These are phyloP conservation scores for Alsophila aescularia DNA, from an alignment of 2,888 invertebrate species.

Conservation along the genomic window DNA sequence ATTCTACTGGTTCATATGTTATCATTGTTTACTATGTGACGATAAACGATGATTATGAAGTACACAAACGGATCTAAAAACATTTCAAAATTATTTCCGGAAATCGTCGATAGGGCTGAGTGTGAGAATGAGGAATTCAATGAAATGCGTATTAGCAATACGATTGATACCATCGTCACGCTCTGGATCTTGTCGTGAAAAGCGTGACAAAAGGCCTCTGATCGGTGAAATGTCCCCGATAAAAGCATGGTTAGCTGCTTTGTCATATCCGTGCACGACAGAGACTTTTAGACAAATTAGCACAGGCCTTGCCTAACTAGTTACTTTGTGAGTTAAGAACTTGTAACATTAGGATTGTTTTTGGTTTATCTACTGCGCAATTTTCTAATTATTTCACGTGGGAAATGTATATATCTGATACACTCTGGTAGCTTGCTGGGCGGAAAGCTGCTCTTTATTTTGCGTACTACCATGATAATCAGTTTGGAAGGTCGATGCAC, in stretches of 20 bases:
- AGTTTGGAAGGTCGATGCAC: no score
- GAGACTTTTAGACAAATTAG: neutral
- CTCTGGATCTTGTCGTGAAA: constrained; percentile 72
- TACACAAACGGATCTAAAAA: constrained; percentile 10
- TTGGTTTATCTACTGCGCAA: no score
- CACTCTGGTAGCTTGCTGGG: neutral
- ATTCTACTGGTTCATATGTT: constrained; percentile 20
- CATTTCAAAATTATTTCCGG: constrained; percentile 21
- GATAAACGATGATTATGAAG: constrained; percentile 23
- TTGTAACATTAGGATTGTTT: no score
- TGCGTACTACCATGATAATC: no score
- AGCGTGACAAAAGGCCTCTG: constrained; percentile 68
- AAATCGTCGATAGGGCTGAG: neutral
- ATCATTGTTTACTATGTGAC: constrained; percentile 27
- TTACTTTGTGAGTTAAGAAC: no score
- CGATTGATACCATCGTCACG: constrained; percentile 69
- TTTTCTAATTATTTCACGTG: no score
- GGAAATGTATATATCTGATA: no score
- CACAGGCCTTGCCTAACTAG: constrained; percentile 2
- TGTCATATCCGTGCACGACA: constrained; percentile 1
- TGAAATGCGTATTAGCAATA: neutral
- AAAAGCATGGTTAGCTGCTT: constrained; percentile 15
- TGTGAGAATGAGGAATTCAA: neutral
- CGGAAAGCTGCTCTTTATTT: no score
- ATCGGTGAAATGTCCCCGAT: constrained; percentile 42